phyloP scores from a whole-genome alignment of 2,797 vertebrate species.

The Cyclura pinguis region DNA sequence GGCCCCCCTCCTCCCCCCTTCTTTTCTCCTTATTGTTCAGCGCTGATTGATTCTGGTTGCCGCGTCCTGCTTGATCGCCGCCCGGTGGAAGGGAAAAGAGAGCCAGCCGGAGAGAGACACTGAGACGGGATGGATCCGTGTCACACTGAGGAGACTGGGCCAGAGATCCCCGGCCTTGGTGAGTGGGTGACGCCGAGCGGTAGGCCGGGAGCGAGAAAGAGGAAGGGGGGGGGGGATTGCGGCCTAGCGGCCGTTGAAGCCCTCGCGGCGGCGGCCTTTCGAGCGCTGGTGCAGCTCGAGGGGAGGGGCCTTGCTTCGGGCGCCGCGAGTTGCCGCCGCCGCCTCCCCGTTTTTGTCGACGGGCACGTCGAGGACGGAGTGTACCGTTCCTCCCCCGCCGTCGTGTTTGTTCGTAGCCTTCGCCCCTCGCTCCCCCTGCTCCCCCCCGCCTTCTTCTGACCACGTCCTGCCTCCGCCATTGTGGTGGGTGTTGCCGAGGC shows the following conservation, averaged over 20 bases:
- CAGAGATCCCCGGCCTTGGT: slow-evolving; percentile 69
- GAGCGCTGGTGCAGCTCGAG: slow-evolving; percentile 22
- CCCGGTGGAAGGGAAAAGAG: not conserved
- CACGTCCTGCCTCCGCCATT: slow-evolving; percentile 18
- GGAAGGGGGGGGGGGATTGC: not conserved
- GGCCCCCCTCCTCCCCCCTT: not conserved
- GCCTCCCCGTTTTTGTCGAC: no score
- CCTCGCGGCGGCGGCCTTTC: slow-evolving; percentile 21
- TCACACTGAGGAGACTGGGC: slow-evolving; percentile 68
- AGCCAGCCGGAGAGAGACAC: not conserved
- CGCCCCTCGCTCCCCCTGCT: no score
- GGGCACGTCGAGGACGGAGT: no score
- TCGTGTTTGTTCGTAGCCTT: not conserved
- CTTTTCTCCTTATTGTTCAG: slow-evolving; percentile 17
- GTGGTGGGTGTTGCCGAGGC: slow-evolving; percentile 5
- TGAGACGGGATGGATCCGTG: slow-evolving; percentile 64
- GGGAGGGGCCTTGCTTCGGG: not conserved
- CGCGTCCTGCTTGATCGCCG: not conserved
- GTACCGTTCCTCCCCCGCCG: not conserved
- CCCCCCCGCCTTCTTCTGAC: not conserved
- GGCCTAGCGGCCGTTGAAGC: slow-evolving; percentile 32
- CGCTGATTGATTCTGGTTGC: not conserved
- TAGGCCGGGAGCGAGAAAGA: fast-evolving
- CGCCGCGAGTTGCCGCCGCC: not conserved
- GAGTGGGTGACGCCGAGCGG: slow-evolving; percentile 26